phyloP scores from a whole-genome alignment of 2,113 vertebrate species.

The Chunga burmeisteri region DNA sequence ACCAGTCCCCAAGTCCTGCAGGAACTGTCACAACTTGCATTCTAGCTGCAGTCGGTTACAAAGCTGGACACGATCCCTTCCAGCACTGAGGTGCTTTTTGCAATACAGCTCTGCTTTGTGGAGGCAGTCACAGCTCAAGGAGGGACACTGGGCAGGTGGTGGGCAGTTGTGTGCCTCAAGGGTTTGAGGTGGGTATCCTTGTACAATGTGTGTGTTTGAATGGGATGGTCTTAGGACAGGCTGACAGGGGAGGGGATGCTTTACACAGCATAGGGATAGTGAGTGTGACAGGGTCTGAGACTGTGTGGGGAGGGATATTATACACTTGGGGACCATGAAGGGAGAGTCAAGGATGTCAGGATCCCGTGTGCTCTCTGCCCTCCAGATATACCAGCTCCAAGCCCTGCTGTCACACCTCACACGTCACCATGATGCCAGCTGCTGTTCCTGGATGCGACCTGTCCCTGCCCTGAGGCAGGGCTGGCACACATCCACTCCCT shows the following conservation, averaged over 20 bases:
- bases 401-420: background rate
- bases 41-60: background rate
- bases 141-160: background rate
- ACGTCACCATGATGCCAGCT: background rate
- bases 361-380: background rate
- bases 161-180: background rate
- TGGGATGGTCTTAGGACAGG: background rate
- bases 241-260: background rate
- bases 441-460: background rate
- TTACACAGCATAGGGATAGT: fast-evolving
- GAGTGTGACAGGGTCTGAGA: background rate
- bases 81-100: background rate
- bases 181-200: background rate
- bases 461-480: background rate
- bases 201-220: background rate
- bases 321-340: background rate
- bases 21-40: background rate
- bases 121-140: background rate
- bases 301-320: background rate
- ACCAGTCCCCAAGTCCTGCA: background rate
- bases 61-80: background rate
- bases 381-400: background rate
- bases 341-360: background rate
- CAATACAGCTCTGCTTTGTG: background rate
- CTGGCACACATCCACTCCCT: background rate